These are phyloP conservation scores for Dreissena rostriformis DNA, from an alignment of 1,140 invertebrate genomes.

Conservation along the genomic window DNA sequence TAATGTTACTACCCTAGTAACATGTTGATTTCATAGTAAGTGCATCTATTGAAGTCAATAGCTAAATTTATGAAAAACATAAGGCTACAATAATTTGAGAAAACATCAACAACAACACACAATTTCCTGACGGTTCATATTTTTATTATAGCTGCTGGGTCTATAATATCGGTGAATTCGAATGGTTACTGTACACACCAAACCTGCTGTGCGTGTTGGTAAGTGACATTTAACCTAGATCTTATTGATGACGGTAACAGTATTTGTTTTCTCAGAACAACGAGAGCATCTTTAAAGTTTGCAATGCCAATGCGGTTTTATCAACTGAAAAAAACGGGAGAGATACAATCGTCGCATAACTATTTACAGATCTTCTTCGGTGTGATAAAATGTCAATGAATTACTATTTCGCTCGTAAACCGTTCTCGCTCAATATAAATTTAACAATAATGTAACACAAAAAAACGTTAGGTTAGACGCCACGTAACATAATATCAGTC, in stretches of 20 bases:
- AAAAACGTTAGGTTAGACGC: too few species aligned
- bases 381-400: too few species aligned
- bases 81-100: constrained; percentile 28
- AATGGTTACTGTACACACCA: constrained; percentile 42
- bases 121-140: background rate
- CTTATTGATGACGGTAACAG: too few species aligned
- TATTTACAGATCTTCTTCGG: constrained; percentile 79
- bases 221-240: constrained; percentile 3
- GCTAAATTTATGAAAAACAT: constrained; percentile 33
- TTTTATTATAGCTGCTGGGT: constrained; percentile 46
- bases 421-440: background rate
- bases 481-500: too few species aligned
- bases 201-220: constrained; percentile 31
- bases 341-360: constrained; percentile 81
- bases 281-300: constrained; percentile 74
- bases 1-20: too few species aligned
- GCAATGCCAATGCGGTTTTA: constrained; percentile 83
- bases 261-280: too few species aligned
- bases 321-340: constrained; percentile 83
- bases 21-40: too few species aligned
- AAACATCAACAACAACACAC: background rate
- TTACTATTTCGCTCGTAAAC: constrained; percentile 23
- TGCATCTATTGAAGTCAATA: constrained; percentile 19
- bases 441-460: too few species aligned
- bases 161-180: constrained; percentile 10